Evolutionary conservation across 2,797 vertebrate species (phyloP).

Genomic region (Peromyscus eremicus): DNA sequence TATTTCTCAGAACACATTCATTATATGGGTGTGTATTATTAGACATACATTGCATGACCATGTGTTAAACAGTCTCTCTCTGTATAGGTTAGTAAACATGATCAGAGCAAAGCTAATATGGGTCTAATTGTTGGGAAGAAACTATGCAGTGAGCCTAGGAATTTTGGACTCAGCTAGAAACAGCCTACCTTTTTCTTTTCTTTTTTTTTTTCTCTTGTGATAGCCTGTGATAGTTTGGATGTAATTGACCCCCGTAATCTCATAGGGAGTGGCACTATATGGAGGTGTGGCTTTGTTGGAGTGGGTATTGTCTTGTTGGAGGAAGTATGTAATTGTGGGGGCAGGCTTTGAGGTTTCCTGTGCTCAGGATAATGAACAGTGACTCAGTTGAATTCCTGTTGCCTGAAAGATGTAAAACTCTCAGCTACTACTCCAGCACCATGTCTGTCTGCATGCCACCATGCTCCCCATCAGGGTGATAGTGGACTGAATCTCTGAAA

Average conservation of each 20-base stretch:
- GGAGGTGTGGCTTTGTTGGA: not conserved
- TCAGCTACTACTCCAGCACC: not conserved
- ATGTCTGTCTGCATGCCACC: not conserved
- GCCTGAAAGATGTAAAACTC: not conserved
- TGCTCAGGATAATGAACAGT: not conserved
- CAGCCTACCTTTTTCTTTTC: too few species aligned
- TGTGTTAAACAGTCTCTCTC: not conserved
- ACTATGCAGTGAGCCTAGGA: fast-evolving
- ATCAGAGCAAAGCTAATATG: not conserved
- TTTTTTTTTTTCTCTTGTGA: not conserved
- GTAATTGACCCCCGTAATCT: not conserved
- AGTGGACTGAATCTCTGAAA: not conserved
- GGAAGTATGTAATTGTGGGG: not conserved
- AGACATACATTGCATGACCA: not conserved
- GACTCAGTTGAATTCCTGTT: not conserved
- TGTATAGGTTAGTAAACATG: too few species aligned
- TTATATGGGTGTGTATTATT: not conserved
- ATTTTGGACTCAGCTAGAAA: not conserved
- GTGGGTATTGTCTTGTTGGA: not conserved
- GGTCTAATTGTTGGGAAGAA: fast-evolving
- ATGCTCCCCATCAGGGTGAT: not conserved
- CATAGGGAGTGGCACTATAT: not conserved
- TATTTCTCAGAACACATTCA: not conserved
- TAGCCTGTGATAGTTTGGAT: not conserved
- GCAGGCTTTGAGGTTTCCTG: not conserved